Evolutionary conservation across 2,888 invertebrate genomes (phyloP).

Genomic region (Podabrus alpinus): DNA sequence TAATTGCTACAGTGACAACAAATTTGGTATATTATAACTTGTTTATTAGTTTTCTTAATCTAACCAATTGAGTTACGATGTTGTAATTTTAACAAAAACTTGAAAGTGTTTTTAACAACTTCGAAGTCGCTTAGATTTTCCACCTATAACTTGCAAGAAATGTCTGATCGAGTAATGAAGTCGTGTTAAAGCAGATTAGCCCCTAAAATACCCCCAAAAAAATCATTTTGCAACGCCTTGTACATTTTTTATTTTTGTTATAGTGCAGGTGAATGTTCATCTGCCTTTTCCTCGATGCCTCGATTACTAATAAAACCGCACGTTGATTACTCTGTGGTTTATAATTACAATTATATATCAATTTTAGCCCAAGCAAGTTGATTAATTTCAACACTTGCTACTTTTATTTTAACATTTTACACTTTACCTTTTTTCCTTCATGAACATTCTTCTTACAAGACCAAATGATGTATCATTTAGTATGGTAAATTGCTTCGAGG

Average conservation of each 20-base stretch:
- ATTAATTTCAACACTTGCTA: background rate
- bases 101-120: no score
- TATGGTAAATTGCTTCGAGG: no score
- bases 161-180: no score
- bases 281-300: background rate
- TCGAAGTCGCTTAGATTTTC: no score
- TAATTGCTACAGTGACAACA: background rate
- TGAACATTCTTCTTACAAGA: no score
- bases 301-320: background rate
- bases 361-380: background rate
- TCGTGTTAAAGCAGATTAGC: no score
- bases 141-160: no score
- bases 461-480: no score
- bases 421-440: background rate
- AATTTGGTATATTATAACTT: background rate
- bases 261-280: background rate
- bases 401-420: background rate
- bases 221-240: no score
- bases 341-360: background rate
- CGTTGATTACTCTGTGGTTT: background rate
- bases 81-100: background rate
- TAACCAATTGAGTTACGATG: background rate
- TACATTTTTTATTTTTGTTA: background rate
- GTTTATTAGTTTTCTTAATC: background rate
- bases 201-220: no score